Evolutionary conservation across 2,888 invertebrate genomes (phyloP), one percentile per base, ranked within the genome.

Genomic region (Sphaerophoria taeniata): DNA sequence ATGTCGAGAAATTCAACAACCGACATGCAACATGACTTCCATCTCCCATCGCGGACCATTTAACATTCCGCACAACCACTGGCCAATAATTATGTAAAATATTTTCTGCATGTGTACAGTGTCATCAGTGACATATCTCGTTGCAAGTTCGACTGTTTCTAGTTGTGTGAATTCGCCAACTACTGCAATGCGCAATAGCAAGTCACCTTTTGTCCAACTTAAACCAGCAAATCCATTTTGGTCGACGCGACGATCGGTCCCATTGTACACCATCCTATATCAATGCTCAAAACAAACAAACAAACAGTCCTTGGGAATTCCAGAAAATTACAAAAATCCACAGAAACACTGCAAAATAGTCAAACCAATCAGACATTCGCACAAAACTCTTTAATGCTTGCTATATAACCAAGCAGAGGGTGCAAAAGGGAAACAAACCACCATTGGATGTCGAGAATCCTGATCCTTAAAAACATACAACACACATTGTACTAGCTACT

Each of bases 31-130:
- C 80, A 85, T 85, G 84, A 85, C 80, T 80, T 80, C 76, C 84
- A 80, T 85, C 84, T 85, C 76, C 84, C 80, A 80, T 80, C 80
- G 72, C 51, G 76, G 72, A 85, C 51, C 84, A 85, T 85, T 85
- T 85, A 85, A 85, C 76, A 80, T 85, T 85, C 84, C 80, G 36
- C 79, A 58, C 76, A 80, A 69, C 80, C 75, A 85, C 67, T 85
- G 80, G 73, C 80, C 85, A 85, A 85, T 85, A 85, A 85, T 85
- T 85, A 85, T 85, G 85, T 85, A 81, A 77, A 85, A 85, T 85
- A 85, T 85, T 85, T 85, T 85, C 80, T 77, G 85, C 85, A 85
- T 85, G 85, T 85, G 85, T 85, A 85, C 81, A 73, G 85, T 81
- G 85, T 85, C 85, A 81, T 85, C 73, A 45, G 81, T 85, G 76